Base-by-base conservation (phyloP, 2,113 vertebrate species). In the Puma concolor region DNA sequence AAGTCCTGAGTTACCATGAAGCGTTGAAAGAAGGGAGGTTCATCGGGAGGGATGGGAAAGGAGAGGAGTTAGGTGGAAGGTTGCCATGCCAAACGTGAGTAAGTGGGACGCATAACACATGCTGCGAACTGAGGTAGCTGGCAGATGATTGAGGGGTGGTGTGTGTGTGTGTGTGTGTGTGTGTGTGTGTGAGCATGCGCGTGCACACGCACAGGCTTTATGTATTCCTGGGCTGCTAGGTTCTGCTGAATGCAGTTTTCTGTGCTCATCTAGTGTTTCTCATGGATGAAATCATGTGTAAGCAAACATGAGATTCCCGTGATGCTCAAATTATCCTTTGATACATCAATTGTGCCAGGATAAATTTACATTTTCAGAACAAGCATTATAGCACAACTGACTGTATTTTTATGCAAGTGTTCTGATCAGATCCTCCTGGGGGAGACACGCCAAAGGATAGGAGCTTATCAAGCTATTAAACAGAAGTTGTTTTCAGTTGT, bases 321-420 rank as follows among this genome's bases (percentile, higher is more conserved):
- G 94, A 52, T 52, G 36, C 92, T 90, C 0, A 12, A 79, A 63
- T 94, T 88, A 52, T 63, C 95, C 57, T 87, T 76, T 80, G 69
- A 93, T 66, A 72, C 38, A 60, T n/a, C 81, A 95, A 7, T 63
- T 89, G 64, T 71, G 23, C 57, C 91, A 83, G 83, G 84, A 96
- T 69, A 92, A 57, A 97, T 96, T 38, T 96, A 57, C 74, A 85
- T 95, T 97, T 96, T 90, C 36, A 71, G 96, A 95, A 89, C 90
- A 96, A 87, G 74, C 41, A 54, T 52, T 90, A 88, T 60, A 63
- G 48, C 81, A 96, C 71, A 94, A 72, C 16, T 50, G 71, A 93
- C 36, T 83, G 15, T 54, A 79, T 88, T 64, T 82, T 76, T 69
- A 7, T 64, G 4, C 21, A 67, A 88, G 19, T n/a, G 25, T 52